Evolutionary conservation across 2,888 invertebrate genomes (phyloP).

Genomic region (Microctonus brassicae): DNA sequence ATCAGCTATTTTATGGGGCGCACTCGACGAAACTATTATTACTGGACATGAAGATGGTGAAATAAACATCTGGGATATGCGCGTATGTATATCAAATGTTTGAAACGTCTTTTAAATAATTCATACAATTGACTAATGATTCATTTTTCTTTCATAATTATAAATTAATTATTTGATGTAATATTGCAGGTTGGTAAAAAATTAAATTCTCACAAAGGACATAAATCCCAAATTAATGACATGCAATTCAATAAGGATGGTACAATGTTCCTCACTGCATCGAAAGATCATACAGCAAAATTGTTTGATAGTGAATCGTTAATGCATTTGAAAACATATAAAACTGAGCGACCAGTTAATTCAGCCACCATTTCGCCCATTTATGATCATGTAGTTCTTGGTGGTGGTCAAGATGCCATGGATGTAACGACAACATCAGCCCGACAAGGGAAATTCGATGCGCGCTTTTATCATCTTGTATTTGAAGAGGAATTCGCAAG

Average conservation of each 20-base stretch:
- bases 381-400: constrained; percentile 95
- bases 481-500: constrained; percentile 84
- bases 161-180: background rate
- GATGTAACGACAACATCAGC: constrained; percentile 97
- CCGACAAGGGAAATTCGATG: constrained; percentile 96
- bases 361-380: constrained; percentile 97
- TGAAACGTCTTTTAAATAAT: background rate
- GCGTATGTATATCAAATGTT: constrained; percentile 71
- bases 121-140: no score
- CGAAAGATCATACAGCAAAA: constrained; percentile 96
- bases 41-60: constrained; percentile 96
- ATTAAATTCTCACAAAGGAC: constrained; percentile 83
- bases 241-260: constrained; percentile 95
- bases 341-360: constrained; percentile 97
- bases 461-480: constrained; percentile 79
- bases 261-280: constrained; percentile 97
- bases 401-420: constrained; percentile 99
- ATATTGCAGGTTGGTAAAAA: constrained; percentile 82
- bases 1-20: constrained; percentile 94
- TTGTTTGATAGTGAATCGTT: constrained; percentile 92
- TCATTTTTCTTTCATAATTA: background rate
- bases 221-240: constrained; percentile 91
- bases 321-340: constrained; percentile 92
- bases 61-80: constrained; percentile 92
- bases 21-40: constrained; percentile 90